Evolutionary conservation across 2,797 vertebrate genomes (phyloP), one percentile per base, ranked within the genome.

Genomic region (Aldrovandia affinis): DNA sequence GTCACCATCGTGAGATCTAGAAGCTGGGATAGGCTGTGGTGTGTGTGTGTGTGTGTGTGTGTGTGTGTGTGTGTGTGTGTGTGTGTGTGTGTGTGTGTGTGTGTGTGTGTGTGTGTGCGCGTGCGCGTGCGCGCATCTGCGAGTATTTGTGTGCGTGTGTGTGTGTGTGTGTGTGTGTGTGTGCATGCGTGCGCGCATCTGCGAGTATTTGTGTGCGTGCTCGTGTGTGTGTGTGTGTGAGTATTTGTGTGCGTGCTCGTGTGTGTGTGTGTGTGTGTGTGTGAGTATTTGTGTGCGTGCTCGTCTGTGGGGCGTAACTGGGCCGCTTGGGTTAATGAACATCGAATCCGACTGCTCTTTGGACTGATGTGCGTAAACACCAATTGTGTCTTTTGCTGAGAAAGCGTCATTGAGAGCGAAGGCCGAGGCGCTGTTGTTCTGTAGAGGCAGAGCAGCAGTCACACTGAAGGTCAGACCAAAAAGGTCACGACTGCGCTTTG

Each of bases 1-100:
- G 70, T 75, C 70, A 75, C 70, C 42, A 47, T 75, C 42, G 39
- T 44, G 25, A 75, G 70, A 75, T 75, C 36, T 47, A 75, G 70
- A 39, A 75, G 42, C 39, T 44, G 50, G 65, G 63, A 61, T 61
- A 25, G 12, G 28, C 6, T 36, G 20, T 14, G 42, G 54, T 57
- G 44, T 57, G 47, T 79, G 78, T 68, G 57, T 47, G 50, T 20
- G 25, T 84, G 55, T 15, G 77, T 70, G 28, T 80, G 44, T 68
- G 47, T 59, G 30, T 47, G 57, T 80, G 78, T 55, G 78, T 68
- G 83, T 80, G 82, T 54, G 47, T 50, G 47, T 50, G 47, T 50
- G 47, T 50, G 47, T 50, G 47, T 50, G 47, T 57, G 54, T 68
- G 63, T 33, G 63, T 68, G 30, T 68, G 83, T 80, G 81, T 54